phyloP scores from a whole-genome alignment of 2,888 invertebrate species.

The Ditula angustiorana region DNA sequence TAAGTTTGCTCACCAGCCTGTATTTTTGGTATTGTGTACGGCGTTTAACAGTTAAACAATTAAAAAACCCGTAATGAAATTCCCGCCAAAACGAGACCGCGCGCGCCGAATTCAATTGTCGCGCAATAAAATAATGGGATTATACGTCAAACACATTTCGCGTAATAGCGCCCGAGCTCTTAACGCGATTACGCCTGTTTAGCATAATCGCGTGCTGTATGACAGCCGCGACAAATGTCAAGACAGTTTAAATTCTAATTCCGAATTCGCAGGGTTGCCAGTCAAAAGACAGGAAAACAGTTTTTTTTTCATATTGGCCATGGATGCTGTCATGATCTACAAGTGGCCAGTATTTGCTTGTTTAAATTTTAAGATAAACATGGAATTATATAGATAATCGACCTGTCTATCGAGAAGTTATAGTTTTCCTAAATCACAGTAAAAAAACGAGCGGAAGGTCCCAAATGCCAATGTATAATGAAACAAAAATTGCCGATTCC shows the following conservation, averaged over 20 bases:
- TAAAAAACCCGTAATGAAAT: slow-evolving; percentile 57
- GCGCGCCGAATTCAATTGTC: slow-evolving; percentile 67
- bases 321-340: no score
- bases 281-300: no score
- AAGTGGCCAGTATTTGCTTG: no score
- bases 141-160: slow-evolving; percentile 78
- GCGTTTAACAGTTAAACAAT: slow-evolving; percentile 37
- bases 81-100: slow-evolving; percentile 56
- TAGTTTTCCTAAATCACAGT: no score
- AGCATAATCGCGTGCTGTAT: slow-evolving; percentile 66
- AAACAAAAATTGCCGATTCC: no score
- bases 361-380: no score
- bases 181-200: slow-evolving; percentile 73
- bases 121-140: slow-evolving; percentile 78
- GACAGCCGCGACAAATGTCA: slow-evolving; percentile 39
- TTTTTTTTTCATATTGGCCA: background rate
- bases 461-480: no score
- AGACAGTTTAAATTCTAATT: slow-evolving; percentile 63
- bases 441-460: no score
- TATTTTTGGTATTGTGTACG: no score
- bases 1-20: no score
- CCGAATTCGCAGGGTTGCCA: slow-evolving; percentile 51
- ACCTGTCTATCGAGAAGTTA: no score
- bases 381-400: no score
- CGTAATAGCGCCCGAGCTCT: slow-evolving; percentile 58